phyloP scores from a whole-genome alignment of 2,888 invertebrate genomes.

The Caenorhabditis macrosperma region DNA sequence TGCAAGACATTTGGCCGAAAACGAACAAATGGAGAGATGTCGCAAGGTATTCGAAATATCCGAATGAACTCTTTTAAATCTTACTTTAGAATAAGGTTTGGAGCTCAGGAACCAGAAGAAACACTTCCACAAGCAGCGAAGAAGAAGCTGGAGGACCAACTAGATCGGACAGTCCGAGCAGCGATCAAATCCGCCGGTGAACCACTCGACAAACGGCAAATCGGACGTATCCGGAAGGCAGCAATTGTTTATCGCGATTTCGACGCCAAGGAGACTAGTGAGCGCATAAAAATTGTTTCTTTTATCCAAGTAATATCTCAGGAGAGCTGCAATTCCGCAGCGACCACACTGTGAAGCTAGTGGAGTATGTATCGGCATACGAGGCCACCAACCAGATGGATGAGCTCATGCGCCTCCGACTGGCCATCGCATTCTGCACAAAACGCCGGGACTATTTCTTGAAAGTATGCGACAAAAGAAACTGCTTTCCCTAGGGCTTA shows the following conservation, averaged over 20 bases:
- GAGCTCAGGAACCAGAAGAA: neutral
- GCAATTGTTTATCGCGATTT: conserved; percentile 29
- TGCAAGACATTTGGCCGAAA: conserved; percentile 50
- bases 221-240: conserved; percentile 35
- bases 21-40: conserved; percentile 40
- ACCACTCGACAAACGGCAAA: conserved; percentile 34
- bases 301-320: neutral
- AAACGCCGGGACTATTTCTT: conserved; percentile 34
- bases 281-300: neutral
- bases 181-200: conserved; percentile 40
- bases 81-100: conserved; percentile 6
- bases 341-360: conserved; percentile 14
- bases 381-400: conserved; percentile 37
- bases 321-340: conserved; percentile 20
- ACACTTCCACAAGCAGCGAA: neutral
- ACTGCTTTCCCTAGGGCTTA: too few relatives aligned
- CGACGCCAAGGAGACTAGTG: conserved; percentile 15
- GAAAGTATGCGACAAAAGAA: too few relatives aligned
- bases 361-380: conserved; percentile 30
- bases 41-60: conserved; percentile 33
- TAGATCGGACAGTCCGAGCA: conserved; percentile 14
- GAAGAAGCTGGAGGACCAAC: conserved; percentile 17
- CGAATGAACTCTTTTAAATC: too few relatives aligned
- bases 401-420: conserved; percentile 17
- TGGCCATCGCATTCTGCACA: conserved; percentile 43